Conservation (phyloP, 2,113 vertebrate species). For the Limnothrissa miodon region DNA sequence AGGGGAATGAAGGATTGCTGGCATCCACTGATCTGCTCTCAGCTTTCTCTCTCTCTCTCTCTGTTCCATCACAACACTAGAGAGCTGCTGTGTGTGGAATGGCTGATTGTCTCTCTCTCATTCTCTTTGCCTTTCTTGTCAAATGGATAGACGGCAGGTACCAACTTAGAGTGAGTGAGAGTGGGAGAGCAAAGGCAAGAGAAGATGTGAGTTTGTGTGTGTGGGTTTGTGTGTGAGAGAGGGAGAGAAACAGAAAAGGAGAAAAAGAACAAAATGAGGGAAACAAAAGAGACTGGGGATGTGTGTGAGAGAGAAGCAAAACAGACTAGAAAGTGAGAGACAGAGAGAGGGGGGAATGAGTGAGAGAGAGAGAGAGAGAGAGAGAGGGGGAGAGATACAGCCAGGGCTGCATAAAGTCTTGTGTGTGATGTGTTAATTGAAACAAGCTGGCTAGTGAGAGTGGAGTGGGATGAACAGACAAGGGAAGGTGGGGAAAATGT, state of each 20-base stretch:
- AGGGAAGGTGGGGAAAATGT: background rate
- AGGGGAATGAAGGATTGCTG: background rate
- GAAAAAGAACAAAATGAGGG: background rate
- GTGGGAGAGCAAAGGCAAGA: background rate
- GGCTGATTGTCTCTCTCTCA: background rate
- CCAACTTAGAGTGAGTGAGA: background rate
- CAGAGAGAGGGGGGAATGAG: background rate
- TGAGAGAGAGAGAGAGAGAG: background rate
- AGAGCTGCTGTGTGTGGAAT: too few relatives aligned
- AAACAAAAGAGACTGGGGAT: too few relatives aligned
- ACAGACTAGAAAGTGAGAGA: too few relatives aligned
- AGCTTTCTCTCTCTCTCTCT: background rate
- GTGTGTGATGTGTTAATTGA: constrained; percentile 7
- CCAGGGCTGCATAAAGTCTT: background rate
- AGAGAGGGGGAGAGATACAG: background rate
- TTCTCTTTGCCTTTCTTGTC: background rate
- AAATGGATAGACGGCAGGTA: background rate
- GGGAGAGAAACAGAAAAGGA: background rate
- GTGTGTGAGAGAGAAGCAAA: background rate
- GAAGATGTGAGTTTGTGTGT: too few relatives aligned
- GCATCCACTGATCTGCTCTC: background rate
- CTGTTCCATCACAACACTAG: too few relatives aligned
- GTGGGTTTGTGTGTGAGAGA: background rate
- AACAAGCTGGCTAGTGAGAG: background rate
- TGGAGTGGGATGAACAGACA: background rate